Conservation (phyloP, 2,888 invertebrate species). For the Rhingia rostrata region DNA sequence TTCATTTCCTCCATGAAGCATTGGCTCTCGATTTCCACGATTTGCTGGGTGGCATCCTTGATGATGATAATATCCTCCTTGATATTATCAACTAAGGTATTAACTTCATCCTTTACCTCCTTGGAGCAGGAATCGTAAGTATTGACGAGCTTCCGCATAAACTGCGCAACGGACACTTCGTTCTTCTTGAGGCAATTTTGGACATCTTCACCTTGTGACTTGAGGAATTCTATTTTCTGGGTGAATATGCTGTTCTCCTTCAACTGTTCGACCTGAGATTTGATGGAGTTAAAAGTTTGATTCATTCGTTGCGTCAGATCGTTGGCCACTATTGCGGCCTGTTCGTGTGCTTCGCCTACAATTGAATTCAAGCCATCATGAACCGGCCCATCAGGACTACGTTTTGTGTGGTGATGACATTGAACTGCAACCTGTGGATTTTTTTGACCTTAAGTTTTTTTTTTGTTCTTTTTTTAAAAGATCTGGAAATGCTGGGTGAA, state of each 20-base stretch:
- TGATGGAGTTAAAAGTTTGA: conserved; percentile 43
- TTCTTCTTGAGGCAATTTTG: conserved; percentile 58
- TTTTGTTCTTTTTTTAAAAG: not conserved
- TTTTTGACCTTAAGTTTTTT: not conserved
- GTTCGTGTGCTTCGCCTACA: conserved; percentile 33
- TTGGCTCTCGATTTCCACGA: conserved; percentile 10
- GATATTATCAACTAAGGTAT: conserved; percentile 14
- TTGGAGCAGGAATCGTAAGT: conserved; percentile 55
- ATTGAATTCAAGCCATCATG: conserved; percentile 51
- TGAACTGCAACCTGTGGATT: conserved; percentile 37
- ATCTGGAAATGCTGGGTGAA: not conserved
- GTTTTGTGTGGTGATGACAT: conserved; percentile 5
- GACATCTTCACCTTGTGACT: conserved; percentile 21
- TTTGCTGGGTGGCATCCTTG: conserved; percentile 4
- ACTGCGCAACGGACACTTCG: conserved; percentile 47
- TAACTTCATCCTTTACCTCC: conserved; percentile 46
- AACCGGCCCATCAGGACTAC: conserved; percentile 52
- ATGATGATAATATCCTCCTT: conserved; percentile 6
- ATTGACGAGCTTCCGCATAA: conserved; percentile 51
- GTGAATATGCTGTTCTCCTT: conserved; percentile 50
- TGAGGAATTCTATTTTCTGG: conserved; percentile 39
- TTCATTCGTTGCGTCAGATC: conserved; percentile 51
- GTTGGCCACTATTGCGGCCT: conserved; percentile 32
- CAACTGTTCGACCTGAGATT: conserved; percentile 46
- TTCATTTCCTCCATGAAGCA: conserved; percentile 24